Evolutionary conservation across 2,797 vertebrate species (phyloP), one percentile per base, ranked within the genome.

Genomic region (Phrynocephalus forsythii): DNA sequence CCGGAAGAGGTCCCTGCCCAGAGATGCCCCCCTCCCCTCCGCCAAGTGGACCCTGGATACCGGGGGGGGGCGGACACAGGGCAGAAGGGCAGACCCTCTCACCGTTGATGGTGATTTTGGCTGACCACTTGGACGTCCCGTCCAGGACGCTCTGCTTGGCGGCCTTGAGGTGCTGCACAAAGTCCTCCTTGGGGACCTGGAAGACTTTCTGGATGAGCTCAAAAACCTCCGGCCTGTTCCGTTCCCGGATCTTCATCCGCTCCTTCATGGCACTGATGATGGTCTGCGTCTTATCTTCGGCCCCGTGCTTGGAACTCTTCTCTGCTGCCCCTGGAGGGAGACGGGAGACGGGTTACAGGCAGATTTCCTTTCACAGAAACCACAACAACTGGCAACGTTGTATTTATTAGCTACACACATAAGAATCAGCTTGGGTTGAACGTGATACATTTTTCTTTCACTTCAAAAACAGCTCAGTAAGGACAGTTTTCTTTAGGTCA

Each of bases 201-300:
- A 99, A 99, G 97, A 99, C 98, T 95, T 99, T 98, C 95, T 98
- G 98, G 93, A 99, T 99, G 79, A 99, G 96, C 93, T 99, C 98
- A 84, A 99, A 99, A 86, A 99, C 98, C 73, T 99, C 99, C 0
- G 98, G 99, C 0, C 98, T 95, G 93, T 99, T 99, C 95, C 98
- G 98, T 95, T 99, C 99, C 56, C 99, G 95, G 92, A 99, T 98
- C 95, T 99, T 99, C 99, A 99, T 99, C 87, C 98, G 97, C 92
- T 99, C 99, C 91, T 99, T 99, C 99, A 99, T 99, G 67, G 98
- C 98, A 95, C 98, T 98, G 92, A 99, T 99, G 91, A 99, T 99
- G 90, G 98, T 99, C 93, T 98, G 98, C 63, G 99, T 99, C 95
- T 99, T 99, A 95, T 99, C 98, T 92, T 99, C 98, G 0, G 99